Evolutionary conservation across 2,113 vertebrate genomes (phyloP).

Genomic region (Rhinoptilus africanus): DNA sequence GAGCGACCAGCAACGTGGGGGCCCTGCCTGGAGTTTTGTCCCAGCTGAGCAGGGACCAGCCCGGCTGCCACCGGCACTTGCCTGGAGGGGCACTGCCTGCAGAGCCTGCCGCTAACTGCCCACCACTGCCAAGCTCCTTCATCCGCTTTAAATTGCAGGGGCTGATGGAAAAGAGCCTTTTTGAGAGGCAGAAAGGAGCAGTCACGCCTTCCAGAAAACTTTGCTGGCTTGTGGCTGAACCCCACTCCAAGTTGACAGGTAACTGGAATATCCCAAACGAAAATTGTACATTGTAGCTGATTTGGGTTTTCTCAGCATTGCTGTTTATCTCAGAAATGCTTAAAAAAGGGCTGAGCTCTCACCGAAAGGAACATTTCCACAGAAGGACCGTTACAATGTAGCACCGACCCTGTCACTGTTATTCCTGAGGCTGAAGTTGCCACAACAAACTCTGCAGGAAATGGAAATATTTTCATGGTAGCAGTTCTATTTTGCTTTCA

Average conservation of each 20-base stretch:
- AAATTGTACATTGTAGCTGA: accelerated
- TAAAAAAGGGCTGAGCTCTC: not conserved
- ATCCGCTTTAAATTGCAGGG: not conserved
- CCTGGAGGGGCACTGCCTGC: not conserved
- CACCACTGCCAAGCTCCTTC: not conserved
- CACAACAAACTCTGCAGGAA: not conserved
- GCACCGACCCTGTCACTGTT: accelerated
- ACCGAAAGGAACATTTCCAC: accelerated
- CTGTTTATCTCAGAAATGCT: not conserved
- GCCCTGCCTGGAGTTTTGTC: no score
- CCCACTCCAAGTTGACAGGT: not conserved
- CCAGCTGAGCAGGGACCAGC: not conserved
- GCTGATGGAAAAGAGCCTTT: accelerated
- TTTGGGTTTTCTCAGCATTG: not conserved
- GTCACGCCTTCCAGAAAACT: not conserved
- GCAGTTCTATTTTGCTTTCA: not conserved
- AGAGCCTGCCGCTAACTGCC: not conserved
- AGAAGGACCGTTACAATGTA: accelerated
- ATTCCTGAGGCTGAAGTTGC: not conserved
- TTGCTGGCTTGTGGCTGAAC: not conserved
- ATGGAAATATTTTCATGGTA: not conserved
- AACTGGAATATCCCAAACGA: no score
- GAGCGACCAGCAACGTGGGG: not conserved
- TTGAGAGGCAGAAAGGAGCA: not conserved
- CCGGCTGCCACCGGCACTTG: not conserved